Base-by-base conservation (phyloP, 2,888 invertebrate genomes). In the Encarsia formosa region DNA sequence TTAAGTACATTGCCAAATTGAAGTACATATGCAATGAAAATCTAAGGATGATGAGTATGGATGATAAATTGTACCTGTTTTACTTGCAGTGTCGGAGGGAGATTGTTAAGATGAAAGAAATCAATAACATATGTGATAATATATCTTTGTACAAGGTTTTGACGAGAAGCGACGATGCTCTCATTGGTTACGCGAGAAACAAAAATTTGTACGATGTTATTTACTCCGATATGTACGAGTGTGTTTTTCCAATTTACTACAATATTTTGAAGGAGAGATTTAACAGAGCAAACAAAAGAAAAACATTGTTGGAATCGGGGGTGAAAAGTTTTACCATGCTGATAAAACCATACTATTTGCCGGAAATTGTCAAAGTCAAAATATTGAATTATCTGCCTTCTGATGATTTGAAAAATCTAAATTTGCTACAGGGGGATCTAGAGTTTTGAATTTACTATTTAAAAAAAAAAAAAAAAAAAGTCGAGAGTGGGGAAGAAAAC, bases 231-330 rank as follows among this genome's bases (percentile, higher is more conserved):
- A 9, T 42, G 13, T 41, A 20, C 22, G 29, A 26, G 2, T 13
- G n/a, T 4, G n/a, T 42, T 6, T 53, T 45, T 35, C 53, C 53
- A 2, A 53, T 53, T 16, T 53, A 49, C 23, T 49, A 53, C 20
- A 19, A 15, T 5, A 45, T 45, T 20, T n/a, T 53, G 20, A 44
- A 35, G 19, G 45, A 53, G 9, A 18, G 49, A 11, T 53, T 53
- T 35, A 31, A 19, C 11, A 29, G 45, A 20, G 53, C 53, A n/a
- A 41, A 53, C 6, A 11, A 18, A 5, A 48, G 37, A 24, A 44
- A 18, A 16, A 15, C 34, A 13, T 24, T 53, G 16, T 15, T 53
- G 24, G 41, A 53, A 2, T 29, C 40, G 20, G 29, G 44, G 3
- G 3, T 18, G 8, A 20, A 16, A n/a, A 41, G 9, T 2, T 44